A percentile compares a stretch with the other conserved stretches of the same genome.
Conservation (phyloP, 2,888 invertebrate genomes). For the Seladonia tumulorum region DNA sequence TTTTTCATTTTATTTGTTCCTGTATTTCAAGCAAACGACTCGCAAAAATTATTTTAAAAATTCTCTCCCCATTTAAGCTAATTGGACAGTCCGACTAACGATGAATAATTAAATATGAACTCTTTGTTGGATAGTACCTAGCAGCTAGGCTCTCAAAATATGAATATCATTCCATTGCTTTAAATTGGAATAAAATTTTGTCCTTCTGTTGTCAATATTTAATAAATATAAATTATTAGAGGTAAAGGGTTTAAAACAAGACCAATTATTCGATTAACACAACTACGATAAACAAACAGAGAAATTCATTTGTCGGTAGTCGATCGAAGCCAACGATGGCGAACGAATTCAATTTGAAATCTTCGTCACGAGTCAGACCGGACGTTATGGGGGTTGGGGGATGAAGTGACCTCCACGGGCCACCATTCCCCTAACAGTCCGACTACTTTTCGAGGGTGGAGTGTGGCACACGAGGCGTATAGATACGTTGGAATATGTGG, state of each 20-base stretch:
- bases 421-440: background rate
- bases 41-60: background rate
- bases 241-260: too few relatives aligned
- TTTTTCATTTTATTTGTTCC: background rate
- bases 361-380: background rate
- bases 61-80: too few relatives aligned
- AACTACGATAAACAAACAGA: background rate
- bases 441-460: background rate
- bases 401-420: background rate
- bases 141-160: too few relatives aligned
- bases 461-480: conserved; percentile 33
- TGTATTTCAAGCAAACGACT: background rate
- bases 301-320: background rate
- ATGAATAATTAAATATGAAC: background rate
- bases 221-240: too few relatives aligned
- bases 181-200: too few relatives aligned
- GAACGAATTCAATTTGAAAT: background rate
- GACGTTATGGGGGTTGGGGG: background rate
- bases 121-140: background rate
- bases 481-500: conserved; percentile 57
- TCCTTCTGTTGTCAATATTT: too few relatives aligned
- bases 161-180: too few relatives aligned
- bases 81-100: background rate
- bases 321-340: background rate
- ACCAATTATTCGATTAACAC: too few relatives aligned